Evolutionary conservation across 2,888 invertebrate species (phyloP), one percentile per base, ranked within the genome.

Genomic region (Anticlea derivata): DNA sequence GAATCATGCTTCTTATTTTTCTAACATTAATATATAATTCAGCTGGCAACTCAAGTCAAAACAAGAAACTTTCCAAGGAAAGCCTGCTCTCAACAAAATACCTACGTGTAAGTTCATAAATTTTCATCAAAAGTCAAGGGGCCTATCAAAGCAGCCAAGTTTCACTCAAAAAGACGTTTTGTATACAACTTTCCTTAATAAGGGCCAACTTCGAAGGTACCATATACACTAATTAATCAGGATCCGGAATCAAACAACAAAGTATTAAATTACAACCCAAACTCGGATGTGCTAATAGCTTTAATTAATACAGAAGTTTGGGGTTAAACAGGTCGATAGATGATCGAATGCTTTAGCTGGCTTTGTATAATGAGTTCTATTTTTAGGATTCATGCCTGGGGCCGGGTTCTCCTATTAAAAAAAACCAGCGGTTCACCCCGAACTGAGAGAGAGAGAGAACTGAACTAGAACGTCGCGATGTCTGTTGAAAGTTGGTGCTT

Each of bases 221-320:
- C 83, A 86, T 84, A 86, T 82, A 75, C 80, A 74, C 83, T 87
- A 87, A 88, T 89, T 87, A 87, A 84, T 87, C 82, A 84, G 79
- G 68, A 73, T 69, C 68, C 60, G 60, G 68, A 80, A 83, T 78
- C 75, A 73, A 80, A 83, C 76, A 81, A 83, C 84, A 83, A 82
- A 83, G 80, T 82, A 83, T 80, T 73, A 77, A 83, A 78, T 83
- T 85, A 80, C 80, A 67, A 63, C 65, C 63, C 60, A 68, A 72
- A 70, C 66, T 69, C 60, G 60, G 67, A 73, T 70, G 65, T 71
- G 71, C 72, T 73, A 74, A 75, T 78, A 76, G 68, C 66, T 58
- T 75, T 83, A 80, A 82, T 82, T 76, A 80, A 80, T 74, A 75
- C 63, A 68, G 63, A 73, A 73, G 63, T 73, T 70, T 63, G 44